Evolutionary conservation across 2,113 vertebrate species (phyloP), one percentile per base, ranked within the genome.

Genomic region (Laterallus jamaicensis): DNA sequence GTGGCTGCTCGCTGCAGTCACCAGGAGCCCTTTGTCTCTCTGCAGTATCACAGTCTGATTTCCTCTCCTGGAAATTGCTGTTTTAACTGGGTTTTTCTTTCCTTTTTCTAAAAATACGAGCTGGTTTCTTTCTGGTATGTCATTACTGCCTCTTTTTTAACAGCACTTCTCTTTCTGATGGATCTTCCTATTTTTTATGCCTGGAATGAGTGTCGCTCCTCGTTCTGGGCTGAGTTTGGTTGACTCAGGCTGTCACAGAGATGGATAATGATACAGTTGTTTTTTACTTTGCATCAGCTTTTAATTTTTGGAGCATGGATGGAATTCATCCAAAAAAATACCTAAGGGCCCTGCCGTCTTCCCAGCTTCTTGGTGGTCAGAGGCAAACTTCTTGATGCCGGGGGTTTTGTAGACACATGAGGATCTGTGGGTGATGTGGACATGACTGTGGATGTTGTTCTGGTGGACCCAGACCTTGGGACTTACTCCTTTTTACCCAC

Each of bases 71-170:
- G 60, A 94, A 92, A 95, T 75, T 78, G 87, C 96, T 63, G 31
- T 60, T 94, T 82, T 91, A 95, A 82, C 67, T 80, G 73, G 10
- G 18, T 63, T 94, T 95, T 93, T 86, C 76, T 88, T 93, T 86
- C 31, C 26, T 86, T 91, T 91, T 95, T 66, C 93, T 95, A 92
- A 97, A 97, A 96, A 97, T 95, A 95, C 37, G 29, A 62, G 70
- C 39, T 2, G 5, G 44, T 84, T 95, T 91, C 92, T 92, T 84
- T 93, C 89, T 95, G 91, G 69, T 89, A 52, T 95, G 66, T 96
- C 87, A 94, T 96, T 96, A 95, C 70, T 19, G 25, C 78, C 63
- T 87, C 94, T 77, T 94, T 97, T 96, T 89, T 79, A 94, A 82
- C 87, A 94, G 74, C 92, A 50, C 77, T 92, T 94, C 88, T 91